Evolutionary conservation across 2,113 vertebrate genomes (phyloP), one percentile per base, ranked within the genome.

Genomic region (Nothocercus nigrocapillus): DNA sequence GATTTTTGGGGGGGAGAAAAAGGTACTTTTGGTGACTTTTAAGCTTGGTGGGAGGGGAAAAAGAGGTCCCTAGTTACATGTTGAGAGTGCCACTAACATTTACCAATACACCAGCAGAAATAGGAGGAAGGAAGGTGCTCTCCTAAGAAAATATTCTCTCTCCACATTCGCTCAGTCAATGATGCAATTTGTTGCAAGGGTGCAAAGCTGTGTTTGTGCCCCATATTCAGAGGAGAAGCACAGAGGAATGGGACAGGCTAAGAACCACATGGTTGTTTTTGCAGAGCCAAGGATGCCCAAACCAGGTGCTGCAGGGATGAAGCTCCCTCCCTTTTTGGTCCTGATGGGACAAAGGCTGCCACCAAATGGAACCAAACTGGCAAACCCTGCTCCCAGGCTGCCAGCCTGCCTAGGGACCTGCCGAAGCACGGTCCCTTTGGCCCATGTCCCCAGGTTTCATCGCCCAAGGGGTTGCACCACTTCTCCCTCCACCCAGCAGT

Each of bases 151-250:
- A 73, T 76, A 82, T 53, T 78, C 92, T 69, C 75, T 89, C 94
- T 40, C 67, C 89, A 36, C 38, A 6, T 21, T 56, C 18, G 20
- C 30, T 40, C 30, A 8, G 13, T 8, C 25, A 32, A 32, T 77
- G 85, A 95, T 81, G 44, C 64, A 94, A 85, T 93, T 95, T 74
- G 75, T 95, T 74, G 75, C 85, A 82, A 44, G 15, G 28, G 85
- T 90, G 34, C 34, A 92, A 68, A 94, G 78, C 85, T 47, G 34
- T 20, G 22, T 70, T 49, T 30, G n/a, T 32, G 87, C 18, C 87
- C 74, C 89, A 45, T 42, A 15, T 21, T 30, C 22, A 20, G 19
- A 5, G 68, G 22, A 51, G 51, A 69, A 3, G 6, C 21, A 66
- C 0, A 0, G 84, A 80, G 51, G 13, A 63, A 61, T 4, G 25